A percentile compares a stretch with the other conserved stretches of the same genome.
phyloP scores from a whole-genome alignment of 2,888 invertebrate genomes.

The Seladonia tumulorum region DNA sequence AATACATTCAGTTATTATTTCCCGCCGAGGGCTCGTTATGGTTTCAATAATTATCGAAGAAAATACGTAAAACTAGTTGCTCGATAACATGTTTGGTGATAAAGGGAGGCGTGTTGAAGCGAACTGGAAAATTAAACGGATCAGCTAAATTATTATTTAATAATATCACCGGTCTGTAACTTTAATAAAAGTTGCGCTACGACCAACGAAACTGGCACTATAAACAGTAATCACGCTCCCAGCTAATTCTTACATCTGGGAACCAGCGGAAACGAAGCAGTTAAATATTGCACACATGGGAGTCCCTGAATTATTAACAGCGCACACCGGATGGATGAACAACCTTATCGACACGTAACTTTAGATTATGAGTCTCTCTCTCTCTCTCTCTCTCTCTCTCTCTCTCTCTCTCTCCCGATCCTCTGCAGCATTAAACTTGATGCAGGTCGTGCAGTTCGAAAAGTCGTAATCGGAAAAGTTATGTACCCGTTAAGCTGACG shows the following conservation, averaged over 20 bases:
- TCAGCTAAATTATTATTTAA: background rate
- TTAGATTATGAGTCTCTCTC: slow-evolving; percentile 20
- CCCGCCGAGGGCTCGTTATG: too few species aligned
- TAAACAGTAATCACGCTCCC: background rate
- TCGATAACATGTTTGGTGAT: background rate
- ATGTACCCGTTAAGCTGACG: slow-evolving; percentile 36
- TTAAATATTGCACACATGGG: background rate
- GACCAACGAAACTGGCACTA: background rate
- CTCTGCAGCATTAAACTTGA: slow-evolving; percentile 34
- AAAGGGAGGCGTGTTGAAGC: background rate
- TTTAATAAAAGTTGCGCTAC: background rate
- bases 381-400: background rate
- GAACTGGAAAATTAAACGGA: background rate
- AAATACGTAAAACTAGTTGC: background rate
- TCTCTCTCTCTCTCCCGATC: background rate
- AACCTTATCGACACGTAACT: slow-evolving; percentile 28
- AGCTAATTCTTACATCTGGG: background rate
- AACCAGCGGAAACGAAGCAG: background rate
- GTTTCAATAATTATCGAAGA: background rate
- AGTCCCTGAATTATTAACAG: slow-evolving; percentile 10
- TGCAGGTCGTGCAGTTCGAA: slow-evolving; percentile 20
- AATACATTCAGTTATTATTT: background rate
- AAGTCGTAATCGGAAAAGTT: slow-evolving; percentile 48
- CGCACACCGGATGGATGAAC: background rate
- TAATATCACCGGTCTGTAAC: background rate